These are phyloP conservation scores for Semnopithecus entellus DNA, from an alignment of 2,113 vertebrate species.

Conservation along the genomic window DNA sequence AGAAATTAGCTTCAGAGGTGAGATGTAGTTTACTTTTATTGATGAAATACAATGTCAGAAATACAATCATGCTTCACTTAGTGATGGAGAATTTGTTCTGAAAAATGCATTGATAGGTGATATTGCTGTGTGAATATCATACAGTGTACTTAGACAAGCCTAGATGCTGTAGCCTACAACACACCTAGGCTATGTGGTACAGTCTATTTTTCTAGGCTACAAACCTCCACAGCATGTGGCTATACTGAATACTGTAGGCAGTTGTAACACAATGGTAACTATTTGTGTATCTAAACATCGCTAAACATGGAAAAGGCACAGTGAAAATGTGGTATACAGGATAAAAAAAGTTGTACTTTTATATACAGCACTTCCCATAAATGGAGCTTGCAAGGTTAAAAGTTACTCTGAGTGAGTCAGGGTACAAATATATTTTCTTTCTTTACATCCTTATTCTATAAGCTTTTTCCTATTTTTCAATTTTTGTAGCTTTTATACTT, in stretches of 20 bases:
- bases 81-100: neutral
- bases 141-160: neutral
- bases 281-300: neutral
- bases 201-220: neutral
- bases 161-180: neutral
- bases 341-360: neutral
- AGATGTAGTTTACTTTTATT: neutral
- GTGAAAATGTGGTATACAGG: neutral
- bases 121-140: neutral
- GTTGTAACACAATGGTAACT: neutral
- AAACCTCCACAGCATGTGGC: neutral
- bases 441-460: neutral
- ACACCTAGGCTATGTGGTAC: neutral
- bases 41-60: neutral
- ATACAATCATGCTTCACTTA: neutral
- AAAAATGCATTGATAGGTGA: neutral
- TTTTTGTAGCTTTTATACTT: neutral
- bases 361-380: neutral
- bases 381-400: neutral
- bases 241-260: neutral
- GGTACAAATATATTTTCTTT: neutral
- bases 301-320: neutral
- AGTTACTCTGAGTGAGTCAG: neutral
- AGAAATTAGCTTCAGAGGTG: neutral
- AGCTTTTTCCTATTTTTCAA: neutral